Conservation (phyloP, 2,888 invertebrate species). For the Pelosia muscerda region DNA sequence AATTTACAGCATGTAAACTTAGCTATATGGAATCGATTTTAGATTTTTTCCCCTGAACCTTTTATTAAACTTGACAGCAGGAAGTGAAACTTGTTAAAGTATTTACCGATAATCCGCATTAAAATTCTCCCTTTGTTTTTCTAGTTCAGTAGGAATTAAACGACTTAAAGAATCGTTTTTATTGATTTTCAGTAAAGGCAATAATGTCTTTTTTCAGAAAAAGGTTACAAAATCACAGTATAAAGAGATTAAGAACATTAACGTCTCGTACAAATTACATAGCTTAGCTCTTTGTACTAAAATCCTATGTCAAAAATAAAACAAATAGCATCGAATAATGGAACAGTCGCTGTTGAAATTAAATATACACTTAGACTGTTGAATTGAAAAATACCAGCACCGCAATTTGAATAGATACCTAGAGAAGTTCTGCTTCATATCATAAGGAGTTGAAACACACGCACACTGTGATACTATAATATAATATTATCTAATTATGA, state of each 20-base stretch:
- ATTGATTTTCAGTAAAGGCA: neutral
- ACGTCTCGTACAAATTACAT: neutral
- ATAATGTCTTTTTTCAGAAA: neutral
- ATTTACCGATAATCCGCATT: neutral
- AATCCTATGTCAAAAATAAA: neutral
- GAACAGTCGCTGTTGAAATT: neutral
- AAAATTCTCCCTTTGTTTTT: neutral
- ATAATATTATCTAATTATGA: too few species aligned
- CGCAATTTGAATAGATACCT: too few species aligned
- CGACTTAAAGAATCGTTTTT: neutral
- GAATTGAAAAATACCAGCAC: too few species aligned
- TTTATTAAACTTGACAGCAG: neutral
- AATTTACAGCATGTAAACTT: too few species aligned
- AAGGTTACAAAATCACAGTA: neutral
- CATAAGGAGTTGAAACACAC: too few species aligned
- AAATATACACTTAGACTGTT: too few species aligned
- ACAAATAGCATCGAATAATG: neutral
- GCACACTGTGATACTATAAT: too few species aligned
- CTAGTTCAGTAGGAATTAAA: neutral
- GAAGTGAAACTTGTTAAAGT: constrained; percentile 3
- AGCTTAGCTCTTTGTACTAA: neutral
- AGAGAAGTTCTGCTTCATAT: too few species aligned
- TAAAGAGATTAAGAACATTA: neutral
- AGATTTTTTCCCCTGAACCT: too few species aligned
- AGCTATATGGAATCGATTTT: too few species aligned